Conservation (phyloP, 2,797 vertebrate species). For the Limosa lapponica region DNA sequence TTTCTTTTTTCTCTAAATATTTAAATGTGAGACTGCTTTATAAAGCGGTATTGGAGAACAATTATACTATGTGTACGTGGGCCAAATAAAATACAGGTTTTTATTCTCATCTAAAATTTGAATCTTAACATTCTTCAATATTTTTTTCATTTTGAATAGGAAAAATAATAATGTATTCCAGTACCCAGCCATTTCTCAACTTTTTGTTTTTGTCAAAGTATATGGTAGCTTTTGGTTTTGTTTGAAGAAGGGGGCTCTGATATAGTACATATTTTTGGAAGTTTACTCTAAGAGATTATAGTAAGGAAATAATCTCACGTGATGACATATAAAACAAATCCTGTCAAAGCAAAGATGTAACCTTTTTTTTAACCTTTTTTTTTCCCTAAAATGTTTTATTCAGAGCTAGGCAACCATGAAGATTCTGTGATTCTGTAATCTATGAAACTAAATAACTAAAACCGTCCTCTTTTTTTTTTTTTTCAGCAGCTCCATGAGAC, state of each 20-base stretch:
- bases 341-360: background rate
- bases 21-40: background rate
- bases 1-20: background rate
- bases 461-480: conserved; percentile 7
- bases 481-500: conserved; percentile 90
- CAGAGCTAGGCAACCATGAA: background rate
- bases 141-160: background rate
- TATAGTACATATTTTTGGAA: background rate
- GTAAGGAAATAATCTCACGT: background rate
- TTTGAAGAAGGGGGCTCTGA: background rate
- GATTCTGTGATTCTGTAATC: background rate
- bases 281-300: background rate
- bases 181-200: background rate
- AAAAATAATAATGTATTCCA: background rate
- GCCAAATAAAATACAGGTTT: background rate
- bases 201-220: background rate
- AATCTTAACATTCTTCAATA: background rate
- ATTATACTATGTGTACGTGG: background rate
- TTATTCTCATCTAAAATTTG: background rate
- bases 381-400: background rate
- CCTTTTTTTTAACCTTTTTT: background rate
- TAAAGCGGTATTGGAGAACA: background rate
- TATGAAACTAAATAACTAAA: background rate
- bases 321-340: background rate
- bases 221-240: background rate